Evolutionary conservation across 2,888 invertebrate genomes (phyloP), one percentile per base, ranked within the genome.

Genomic region (Macrosiphum euphorbiae): DNA sequence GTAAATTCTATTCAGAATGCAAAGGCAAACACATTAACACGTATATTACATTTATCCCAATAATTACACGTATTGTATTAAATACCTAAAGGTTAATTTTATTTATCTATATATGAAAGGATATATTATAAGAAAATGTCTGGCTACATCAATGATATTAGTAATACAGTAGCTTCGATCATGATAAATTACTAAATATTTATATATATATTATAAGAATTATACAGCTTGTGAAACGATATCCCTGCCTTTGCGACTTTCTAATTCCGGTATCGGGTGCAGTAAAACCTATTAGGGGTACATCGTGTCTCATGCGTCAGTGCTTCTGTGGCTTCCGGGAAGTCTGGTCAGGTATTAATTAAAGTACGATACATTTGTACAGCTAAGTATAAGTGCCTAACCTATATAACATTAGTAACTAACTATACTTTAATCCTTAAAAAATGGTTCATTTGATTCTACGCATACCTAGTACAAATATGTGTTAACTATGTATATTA

Each of bases 191-290:
- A 87, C 61, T 28, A 47, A 10, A 90, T n/a, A 61, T 8, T 41
- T 52, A 35, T 35, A 35, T 52, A 20, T 52, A 58, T 58, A 28
- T 58, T 24, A 55, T 41, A 24, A 50, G 84, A 47, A 41, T 50
- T 16, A 88, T 61, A 50, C 86, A 52, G 16, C 52, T 2, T 61
- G 86, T 35, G 24, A 7, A 92, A 92, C 50, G n/a, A 41, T 20
- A 28, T 28, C 50, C 52, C 47, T 50, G 47, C 26, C n/a, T 16
- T 26, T 50, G 8, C 7, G 20, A 87, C 86, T 28, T 92, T 88
- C 67, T 78, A 92, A 88, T 92, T 78, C 78, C n/a, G 7, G 24
- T 88, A 52, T 61, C 61, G 28, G 35, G 47, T 92, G 91, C 55
- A 55, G 58, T 92, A 47, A 35, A 87, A 91, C 84, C 91, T 41